phyloP scores from a whole-genome alignment of 64 coral and sea anemone genomes.

The Trachythela sp. region DNA sequence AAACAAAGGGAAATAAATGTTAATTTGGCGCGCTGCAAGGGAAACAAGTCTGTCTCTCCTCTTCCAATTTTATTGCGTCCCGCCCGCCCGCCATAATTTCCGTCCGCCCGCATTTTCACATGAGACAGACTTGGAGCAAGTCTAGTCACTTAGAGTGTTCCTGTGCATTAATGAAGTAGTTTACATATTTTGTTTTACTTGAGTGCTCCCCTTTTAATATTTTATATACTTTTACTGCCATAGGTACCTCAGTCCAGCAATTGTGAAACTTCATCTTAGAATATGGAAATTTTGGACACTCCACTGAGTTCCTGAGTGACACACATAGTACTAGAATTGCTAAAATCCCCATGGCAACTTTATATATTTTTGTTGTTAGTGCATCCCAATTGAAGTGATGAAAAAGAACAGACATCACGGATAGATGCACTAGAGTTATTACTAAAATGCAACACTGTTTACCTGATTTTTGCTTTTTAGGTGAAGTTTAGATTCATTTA shows the following conservation, averaged over 20 bases:
- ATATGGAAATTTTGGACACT: not conserved
- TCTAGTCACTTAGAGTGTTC: too few species aligned
- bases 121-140: too few species aligned
- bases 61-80: too few species aligned
- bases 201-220: not conserved
- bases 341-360: not conserved
- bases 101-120: too few species aligned
- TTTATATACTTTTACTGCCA: not conserved
- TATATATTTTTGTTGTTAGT: too few species aligned
- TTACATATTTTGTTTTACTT: not conserved
- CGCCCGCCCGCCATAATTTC: too few species aligned
- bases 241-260: not conserved
- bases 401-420: not conserved
- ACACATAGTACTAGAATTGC: not conserved
- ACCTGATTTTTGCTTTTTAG: not conserved
- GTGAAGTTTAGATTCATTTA: not conserved
- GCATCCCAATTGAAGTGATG: not conserved
- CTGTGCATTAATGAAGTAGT: not conserved
- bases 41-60: too few species aligned
- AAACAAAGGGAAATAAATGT: too few species aligned
- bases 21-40: too few species aligned
- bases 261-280: not conserved
- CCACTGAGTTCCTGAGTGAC: not conserved
- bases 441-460: slow-evolving; percentile 1
- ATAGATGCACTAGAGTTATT: not conserved